These are phyloP conservation scores for Listronotus bonariensis DNA, from an alignment of 1,140 invertebrate genomes.

Conservation along the genomic window DNA sequence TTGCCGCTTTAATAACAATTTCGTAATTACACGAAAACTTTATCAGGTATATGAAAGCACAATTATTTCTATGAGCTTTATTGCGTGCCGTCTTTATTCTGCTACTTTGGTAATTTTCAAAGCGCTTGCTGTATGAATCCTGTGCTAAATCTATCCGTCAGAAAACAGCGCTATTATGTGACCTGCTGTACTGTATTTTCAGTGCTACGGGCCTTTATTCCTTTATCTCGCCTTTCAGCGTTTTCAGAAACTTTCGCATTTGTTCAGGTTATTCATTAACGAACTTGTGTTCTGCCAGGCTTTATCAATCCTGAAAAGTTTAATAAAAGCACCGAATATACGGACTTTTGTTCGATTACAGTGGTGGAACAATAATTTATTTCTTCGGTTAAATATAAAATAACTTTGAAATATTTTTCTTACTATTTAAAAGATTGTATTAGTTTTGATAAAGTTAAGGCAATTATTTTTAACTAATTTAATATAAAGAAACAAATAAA, in stretches of 20 bases:
- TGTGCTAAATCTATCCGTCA: conserved; percentile 47
- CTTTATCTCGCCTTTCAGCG: conserved; percentile 53
- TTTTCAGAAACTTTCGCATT: conserved; percentile 53
- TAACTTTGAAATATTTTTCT: too few relatives aligned
- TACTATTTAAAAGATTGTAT: too few relatives aligned
- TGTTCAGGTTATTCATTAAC: conserved; percentile 52
- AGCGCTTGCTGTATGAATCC: conserved; percentile 41
- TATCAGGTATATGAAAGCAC: conserved; percentile 8
- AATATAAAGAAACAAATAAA: too few relatives aligned
- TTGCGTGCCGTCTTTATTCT: conserved; percentile 36
- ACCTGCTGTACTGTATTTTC: conserved; percentile 48
- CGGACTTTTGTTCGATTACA: conserved; percentile 24
- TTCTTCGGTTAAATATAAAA: too few relatives aligned
- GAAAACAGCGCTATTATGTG: conserved; percentile 51
- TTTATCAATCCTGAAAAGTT: conserved; percentile 45
- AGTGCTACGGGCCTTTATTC: conserved; percentile 46
- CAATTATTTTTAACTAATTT: too few relatives aligned
- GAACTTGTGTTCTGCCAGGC: conserved; percentile 46
- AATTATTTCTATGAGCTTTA: conserved; percentile 15
- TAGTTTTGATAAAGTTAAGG: too few relatives aligned
- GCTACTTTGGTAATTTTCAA: conserved; percentile 49
- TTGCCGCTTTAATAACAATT: background rate
- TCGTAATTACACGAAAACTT: conserved; percentile 7
- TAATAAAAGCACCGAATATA: conserved; percentile 40
- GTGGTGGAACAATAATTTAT: conserved; percentile 14